Conservation (phyloP, 2,888 invertebrate species). For the Apeira syringaria region DNA sequence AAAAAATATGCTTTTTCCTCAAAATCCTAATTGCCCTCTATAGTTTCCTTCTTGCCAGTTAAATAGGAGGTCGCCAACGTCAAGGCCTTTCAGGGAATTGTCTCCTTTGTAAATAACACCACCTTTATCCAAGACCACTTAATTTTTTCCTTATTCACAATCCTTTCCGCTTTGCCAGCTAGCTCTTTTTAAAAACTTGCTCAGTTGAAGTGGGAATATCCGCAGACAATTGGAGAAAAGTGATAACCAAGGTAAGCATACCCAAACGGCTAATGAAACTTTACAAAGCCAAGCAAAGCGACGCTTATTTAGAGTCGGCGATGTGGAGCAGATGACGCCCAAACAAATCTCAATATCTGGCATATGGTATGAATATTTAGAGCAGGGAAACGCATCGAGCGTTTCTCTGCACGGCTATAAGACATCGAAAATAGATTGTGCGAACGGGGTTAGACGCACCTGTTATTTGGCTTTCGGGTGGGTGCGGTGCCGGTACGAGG, state of each 20-base stretch:
- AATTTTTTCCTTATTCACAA: conserved; percentile 26
- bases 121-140: conserved; percentile 11
- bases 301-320: conserved; percentile 71
- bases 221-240: conserved; percentile 64
- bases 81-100: conserved; percentile 9
- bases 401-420: conserved; percentile 78
- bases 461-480: conserved; percentile 78
- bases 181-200: conserved; percentile 34
- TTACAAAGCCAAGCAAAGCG: conserved; percentile 67
- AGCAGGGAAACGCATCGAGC: conserved; percentile 73
- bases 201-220: conserved; percentile 39
- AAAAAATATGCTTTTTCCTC: background rate
- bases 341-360: conserved; percentile 81
- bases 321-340: conserved; percentile 79
- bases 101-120: conserved; percentile 18
- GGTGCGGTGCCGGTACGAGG: conserved; percentile 54
- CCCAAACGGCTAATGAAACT: conserved; percentile 75
- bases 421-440: conserved; percentile 83
- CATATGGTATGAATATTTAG: conserved; percentile 82
- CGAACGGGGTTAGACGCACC: conserved; percentile 83
- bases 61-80: conserved; percentile 4
- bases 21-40: background rate
- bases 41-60: conserved; percentile 4
- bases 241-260: conserved; percentile 69
- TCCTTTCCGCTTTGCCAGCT: conserved; percentile 27